Evolutionary conservation across 2,888 invertebrate species (phyloP).

Genomic region (Mesochorus sp.): DNA sequence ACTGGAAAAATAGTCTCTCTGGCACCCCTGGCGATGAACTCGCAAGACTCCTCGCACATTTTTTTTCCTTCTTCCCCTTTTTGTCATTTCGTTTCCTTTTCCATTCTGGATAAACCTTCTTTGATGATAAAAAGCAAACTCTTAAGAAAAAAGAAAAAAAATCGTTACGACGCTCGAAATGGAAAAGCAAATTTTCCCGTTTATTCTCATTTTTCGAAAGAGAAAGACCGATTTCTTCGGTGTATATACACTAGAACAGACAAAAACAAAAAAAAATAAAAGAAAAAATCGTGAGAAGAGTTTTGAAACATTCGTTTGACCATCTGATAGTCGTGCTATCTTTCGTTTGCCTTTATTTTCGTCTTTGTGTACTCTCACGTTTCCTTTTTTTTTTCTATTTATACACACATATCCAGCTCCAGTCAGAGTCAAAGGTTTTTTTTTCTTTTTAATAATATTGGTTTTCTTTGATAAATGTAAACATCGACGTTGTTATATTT

Average conservation of each 20-base stretch:
- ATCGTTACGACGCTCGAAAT: neutral
- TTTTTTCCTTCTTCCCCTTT: neutral
- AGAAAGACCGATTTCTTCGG: neutral
- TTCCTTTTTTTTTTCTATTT: neutral
- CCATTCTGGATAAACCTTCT: conserved; percentile 1
- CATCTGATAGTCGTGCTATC: no score
- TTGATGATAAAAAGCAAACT: conserved; percentile 17
- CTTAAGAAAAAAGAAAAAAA: neutral
- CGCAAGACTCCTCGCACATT: neutral
- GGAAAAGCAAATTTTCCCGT: neutral
- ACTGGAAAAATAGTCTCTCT: conserved; percentile 14
- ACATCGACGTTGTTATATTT: neutral
- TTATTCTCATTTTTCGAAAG: neutral
- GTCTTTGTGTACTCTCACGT: neutral
- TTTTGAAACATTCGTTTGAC: neutral
- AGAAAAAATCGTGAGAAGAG: neutral
- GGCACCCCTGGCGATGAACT: conserved; percentile 11
- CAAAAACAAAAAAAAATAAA: neutral
- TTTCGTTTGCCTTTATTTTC: neutral
- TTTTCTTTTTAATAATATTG: no score
- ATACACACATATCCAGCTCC: no score
- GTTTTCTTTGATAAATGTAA: no score
- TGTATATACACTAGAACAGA: neutral
- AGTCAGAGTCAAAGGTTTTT: no score
- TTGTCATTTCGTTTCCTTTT: neutral